Base-by-base conservation (phyloP, 1,140 invertebrate species). In the Brachystomella parvula region DNA sequence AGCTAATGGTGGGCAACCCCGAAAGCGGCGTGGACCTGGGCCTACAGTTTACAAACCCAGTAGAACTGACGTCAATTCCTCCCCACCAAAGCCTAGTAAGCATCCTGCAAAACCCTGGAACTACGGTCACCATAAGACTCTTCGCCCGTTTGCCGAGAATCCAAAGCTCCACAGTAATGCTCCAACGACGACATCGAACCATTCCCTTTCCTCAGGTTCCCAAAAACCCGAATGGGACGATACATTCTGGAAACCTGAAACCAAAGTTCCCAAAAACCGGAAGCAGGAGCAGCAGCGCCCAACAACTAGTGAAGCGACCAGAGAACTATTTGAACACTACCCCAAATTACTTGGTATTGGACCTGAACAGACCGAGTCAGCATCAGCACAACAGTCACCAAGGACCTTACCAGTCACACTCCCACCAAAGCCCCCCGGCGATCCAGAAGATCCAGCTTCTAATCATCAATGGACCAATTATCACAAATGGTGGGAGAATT, bases 401-500 rank as follows among this genome's bases (percentile, higher is more conserved):
- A 9, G 39, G 39, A 44, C 39, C 39, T 9, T 44, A 12, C 9
- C 39, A 44, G 39, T n/a, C 39, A n/a, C 39, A n/a, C n/a, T n/a
- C n/a, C n/a, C n/a, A n/a, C n/a, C n/a, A n/a, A n/a, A n/a, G n/a
- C n/a, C n/a, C n/a, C n/a, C n/a, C n/a, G n/a, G n/a, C n/a, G n/a
- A n/a, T n/a, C n/a, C n/a, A n/a, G n/a, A n/a, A n/a, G 39, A n/a
- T n/a, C 9, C 9, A 9, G 39, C 39, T 44, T 44, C 39, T 9
- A 44, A 44, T 44, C 39, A 9, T 12, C 39, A 44, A n/a, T 44
- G 39, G 39, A 44, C 9, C n/a, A 44, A 44, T n/a, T 44, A 44
- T n/a, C 39, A 44, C n/a, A 44, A 44, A 44, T 44, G 39, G 39
- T 44, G 39, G 39, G 39, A 44, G 39, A 44, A n/a, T n/a, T n/a